Evolutionary conservation across 2,113 vertebrate genomes (phyloP), one percentile per base, ranked within the genome.

Genomic region (Nyctereutes procyonoides): DNA sequence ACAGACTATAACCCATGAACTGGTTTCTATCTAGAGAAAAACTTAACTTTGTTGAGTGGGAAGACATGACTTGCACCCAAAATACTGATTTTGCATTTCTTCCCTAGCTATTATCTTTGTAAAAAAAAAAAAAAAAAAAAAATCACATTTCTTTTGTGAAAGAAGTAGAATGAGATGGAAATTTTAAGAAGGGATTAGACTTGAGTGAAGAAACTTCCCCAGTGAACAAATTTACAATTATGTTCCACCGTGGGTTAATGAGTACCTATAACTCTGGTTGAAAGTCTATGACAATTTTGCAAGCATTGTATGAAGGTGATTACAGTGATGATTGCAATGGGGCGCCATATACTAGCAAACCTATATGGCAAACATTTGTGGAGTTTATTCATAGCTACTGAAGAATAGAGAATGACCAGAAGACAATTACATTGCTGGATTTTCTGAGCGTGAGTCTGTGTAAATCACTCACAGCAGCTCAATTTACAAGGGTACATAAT

Each of bases 1-100:
- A 56, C 35, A 96, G 85, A 97, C 91, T 83, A 35, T 58, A 97
- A 88, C 12, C 9, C 63, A 97, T 84, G 92, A 94, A 43, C 95
- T 97, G 32, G 51, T 97, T 98, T 95, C 83, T 93, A 82, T 97
- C n/a, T 71, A 55, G 55, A 98, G 65, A 90, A 98, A 98, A 98
- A 91, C 55, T 96, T 95, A 56, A 92, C 69, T 98, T 97, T 67
- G n/a, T 88, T 81, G 5, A 74, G 74, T 85, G 69, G 96, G 35
- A 96, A 71, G 69, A 94, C 12, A 77, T 17, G 63, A 43, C 80
- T 87, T 88, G 63, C 16, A 91, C 16, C 12, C 28, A 92, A 87
- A 76, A 19, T 35, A 88, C 14, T 19, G 7, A 88, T 53, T 58
- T 80, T 93, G 92, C 32, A 19, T 80, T 67, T 69, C 48, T 35